Evolutionary conservation across 2,797 vertebrate genomes (phyloP), one percentile per base, ranked within the genome.

Genomic region (Coluber constrictor): DNA sequence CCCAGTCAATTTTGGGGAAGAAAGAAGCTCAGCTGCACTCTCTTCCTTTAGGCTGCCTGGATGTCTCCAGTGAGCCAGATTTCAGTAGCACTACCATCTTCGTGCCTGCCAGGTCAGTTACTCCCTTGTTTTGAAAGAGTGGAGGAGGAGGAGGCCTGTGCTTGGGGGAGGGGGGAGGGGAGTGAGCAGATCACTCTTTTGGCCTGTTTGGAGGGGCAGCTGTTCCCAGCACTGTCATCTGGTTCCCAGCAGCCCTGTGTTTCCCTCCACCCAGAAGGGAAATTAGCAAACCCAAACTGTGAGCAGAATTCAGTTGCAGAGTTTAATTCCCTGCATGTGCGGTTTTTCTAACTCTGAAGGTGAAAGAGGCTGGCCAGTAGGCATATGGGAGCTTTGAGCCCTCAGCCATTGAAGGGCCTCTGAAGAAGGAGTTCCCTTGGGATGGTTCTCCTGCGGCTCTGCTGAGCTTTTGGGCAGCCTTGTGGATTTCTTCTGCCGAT

Each of bases 11-110:
- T 59, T 59, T 7, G 54, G 54, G 29, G 7, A 32, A 16, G 54
- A 9, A 1, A 3, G 37, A 20, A 83, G 74, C 74, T 43, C 18
- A 83, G 9, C 74, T 43, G 37, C 9, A 0, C 18, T 43, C 74
- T 95, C 32, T 95, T 59, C 20, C n/a, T 47, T 25, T 90, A 98
- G 98, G 96, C 83, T 95, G 94, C 91, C 93, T 97, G 55, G 96
- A 96, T 55, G 96, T 90, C 0, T 95, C 97, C 0, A 91, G 96
- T 25, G 97, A 97, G 61, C 96, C 97, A 56, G 96, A 87, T 93
- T 94, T 97, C 43, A 94, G 96, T 79, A 95, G 59, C 88, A 87
- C 91, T 86, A 90, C 88, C 0, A 96, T 97, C 94, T 97, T 98
- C 87, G 93, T 96, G 8, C 91, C 95, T 16, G 94, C 93, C 90